These are phyloP conservation scores for Chauna torquata DNA, from an alignment of 2,113 vertebrate genomes.

Conservation along the genomic window DNA sequence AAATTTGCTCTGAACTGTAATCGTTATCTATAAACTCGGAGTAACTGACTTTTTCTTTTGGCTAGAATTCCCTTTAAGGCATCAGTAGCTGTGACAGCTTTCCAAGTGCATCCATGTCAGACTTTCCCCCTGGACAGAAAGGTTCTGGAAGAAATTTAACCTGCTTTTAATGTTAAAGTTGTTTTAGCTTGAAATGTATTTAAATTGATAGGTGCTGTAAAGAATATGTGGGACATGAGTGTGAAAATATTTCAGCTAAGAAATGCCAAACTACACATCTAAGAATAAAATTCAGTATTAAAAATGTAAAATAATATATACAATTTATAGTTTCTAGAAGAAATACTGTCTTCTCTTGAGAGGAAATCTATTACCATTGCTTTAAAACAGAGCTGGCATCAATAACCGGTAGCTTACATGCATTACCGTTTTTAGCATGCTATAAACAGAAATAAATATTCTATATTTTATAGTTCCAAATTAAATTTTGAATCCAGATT, in stretches of 20 bases:
- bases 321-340: background rate
- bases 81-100: background rate
- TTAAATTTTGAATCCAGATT: slow-evolving; percentile 41
- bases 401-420: background rate
- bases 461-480: slow-evolving; percentile 14
- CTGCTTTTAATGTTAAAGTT: background rate
- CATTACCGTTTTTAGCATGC: background rate
- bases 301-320: background rate
- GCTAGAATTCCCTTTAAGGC: background rate
- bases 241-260: slow-evolving; percentile 29
- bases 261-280: background rate
- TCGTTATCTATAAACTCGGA: background rate
- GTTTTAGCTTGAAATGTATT: background rate
- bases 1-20: background rate
- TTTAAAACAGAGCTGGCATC: slow-evolving; percentile 7
- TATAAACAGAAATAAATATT: slow-evolving; percentile 50
- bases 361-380: background rate
- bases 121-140: background rate
- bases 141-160: slow-evolving; percentile 1
- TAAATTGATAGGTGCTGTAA: background rate
- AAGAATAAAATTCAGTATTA: background rate
- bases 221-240: background rate
- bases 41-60: background rate
- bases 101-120: background rate
- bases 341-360: background rate